Evolutionary conservation across 2,797 vertebrate genomes (phyloP).

Genomic region (Fistularia commersonii): DNA sequence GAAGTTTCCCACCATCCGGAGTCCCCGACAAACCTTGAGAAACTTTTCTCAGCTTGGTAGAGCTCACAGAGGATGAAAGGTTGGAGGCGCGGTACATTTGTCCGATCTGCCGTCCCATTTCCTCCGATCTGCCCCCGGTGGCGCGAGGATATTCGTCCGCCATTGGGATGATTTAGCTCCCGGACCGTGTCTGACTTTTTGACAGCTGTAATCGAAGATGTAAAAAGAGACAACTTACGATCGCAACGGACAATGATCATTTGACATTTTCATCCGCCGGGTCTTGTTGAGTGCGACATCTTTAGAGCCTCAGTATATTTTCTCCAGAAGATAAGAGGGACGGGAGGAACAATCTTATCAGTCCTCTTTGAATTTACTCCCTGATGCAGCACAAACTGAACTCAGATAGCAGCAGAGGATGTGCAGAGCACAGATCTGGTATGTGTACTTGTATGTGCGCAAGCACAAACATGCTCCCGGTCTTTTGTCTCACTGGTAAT

Average conservation of each 20-base stretch:
- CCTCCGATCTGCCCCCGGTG: slow-evolving; percentile 46
- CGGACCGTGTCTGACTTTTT: not conserved
- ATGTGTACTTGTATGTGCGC: not conserved
- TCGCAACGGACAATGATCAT: not conserved
- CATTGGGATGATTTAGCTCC: slow-evolving; percentile 30
- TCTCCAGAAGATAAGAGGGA: slow-evolving; percentile 10
- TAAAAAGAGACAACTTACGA: slow-evolving; percentile 3
- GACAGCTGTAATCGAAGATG: slow-evolving; percentile 16
- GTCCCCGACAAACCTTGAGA: slow-evolving; percentile 60
- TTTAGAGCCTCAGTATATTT: slow-evolving; percentile 1
- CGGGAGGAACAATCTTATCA: slow-evolving; percentile 4
- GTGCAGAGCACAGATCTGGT: not conserved
- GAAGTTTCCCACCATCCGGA: slow-evolving; percentile 54
- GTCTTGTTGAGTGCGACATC: slow-evolving; percentile 1
- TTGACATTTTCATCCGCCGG: not conserved
- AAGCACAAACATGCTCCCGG: not conserved
- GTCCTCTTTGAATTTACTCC: slow-evolving; percentile 4
- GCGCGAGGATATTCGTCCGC: slow-evolving; percentile 51
- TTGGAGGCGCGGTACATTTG: slow-evolving; percentile 42
- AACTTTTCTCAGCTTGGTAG: slow-evolving; percentile 55
- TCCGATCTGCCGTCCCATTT: slow-evolving; percentile 32
- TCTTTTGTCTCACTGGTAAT: slow-evolving; percentile 20
- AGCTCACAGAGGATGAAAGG: slow-evolving; percentile 50
- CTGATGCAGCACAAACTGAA: slow-evolving; percentile 2
- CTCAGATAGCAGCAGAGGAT: slow-evolving; percentile 1